Base-by-base conservation (phyloP, 2,113 vertebrate species). In the Nibea albiflora region DNA sequence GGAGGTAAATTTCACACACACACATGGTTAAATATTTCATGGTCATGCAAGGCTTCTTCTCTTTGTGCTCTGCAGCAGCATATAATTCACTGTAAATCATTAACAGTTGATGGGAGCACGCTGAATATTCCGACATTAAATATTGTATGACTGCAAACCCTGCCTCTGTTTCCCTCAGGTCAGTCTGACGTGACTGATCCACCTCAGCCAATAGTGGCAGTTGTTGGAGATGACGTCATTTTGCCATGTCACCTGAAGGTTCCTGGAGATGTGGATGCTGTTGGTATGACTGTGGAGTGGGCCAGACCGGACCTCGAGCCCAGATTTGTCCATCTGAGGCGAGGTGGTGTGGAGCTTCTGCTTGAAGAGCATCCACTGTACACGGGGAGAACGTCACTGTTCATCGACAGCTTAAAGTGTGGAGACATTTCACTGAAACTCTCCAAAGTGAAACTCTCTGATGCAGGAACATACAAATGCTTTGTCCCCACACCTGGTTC, bases 371-470 rank as follows among this genome's bases (percentile, higher is more conserved):
- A 81, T 60, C 19, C 31, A 7, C 11, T 4, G 1, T 81, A 31
- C 54, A 14, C 0, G 3, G 28, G 61, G 3, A 73, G 61, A 42
- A 72, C 69, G 0, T 82, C 73, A 2, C 46, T 81, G n/a, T 61
- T 11, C 26, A 20, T 2, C 39, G 16, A 16, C 17, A n/a, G 50
- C 17, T 50, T 82, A 8, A 82, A 76, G 57, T 11, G 9, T 2
- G 80, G 80, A 26, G 49, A 82, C 50, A 2, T 82, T 69, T 82
- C 80, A 11, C 58, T 82, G 58, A 76, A 22, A 67, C 31, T 81
- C 12, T 63, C 58, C 20, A 35, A 22, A 16, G 67, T 79, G 17
- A 63, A 28, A 26, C 42, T 65, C 9, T 57, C 69, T 73, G 78
- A 80, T 20, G 44, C 4, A 1, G 78, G 61, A n/a, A 42, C 16